These are phyloP conservation scores for Scophthalmus maximus DNA, from an alignment of 2,113 vertebrate genomes.

Conservation along the genomic window DNA sequence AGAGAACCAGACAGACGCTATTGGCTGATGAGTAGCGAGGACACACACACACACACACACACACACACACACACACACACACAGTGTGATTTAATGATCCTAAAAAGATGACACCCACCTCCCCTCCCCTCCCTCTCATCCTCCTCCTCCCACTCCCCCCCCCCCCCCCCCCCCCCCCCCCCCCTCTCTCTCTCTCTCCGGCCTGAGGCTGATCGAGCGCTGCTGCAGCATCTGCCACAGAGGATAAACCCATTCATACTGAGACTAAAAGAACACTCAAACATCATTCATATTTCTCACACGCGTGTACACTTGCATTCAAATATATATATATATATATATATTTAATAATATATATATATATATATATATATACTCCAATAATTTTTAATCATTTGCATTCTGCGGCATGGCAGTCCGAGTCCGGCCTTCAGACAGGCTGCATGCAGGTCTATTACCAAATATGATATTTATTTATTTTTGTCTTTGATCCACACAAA, in stretches of 20 bases:
- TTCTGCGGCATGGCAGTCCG: constrained; percentile 56
- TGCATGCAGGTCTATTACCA: constrained; percentile 21
- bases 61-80: too few species aligned
- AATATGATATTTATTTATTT: not conserved
- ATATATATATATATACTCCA: too few species aligned
- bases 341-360: too few species aligned
- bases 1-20: constrained; percentile 6
- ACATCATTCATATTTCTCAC: too few species aligned
- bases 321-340: too few species aligned
- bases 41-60: too few species aligned
- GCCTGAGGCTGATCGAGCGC: constrained; percentile 54
- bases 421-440: constrained; percentile 60
- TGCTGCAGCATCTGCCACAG: constrained; percentile 72
- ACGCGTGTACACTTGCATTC: too few species aligned
- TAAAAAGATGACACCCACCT: constrained; percentile 34
- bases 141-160: not conserved
- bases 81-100: constrained; percentile 49
- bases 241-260: too few species aligned
- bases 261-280: too few species aligned
- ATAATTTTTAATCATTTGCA: too few species aligned
- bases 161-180: not conserved
- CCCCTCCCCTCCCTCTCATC: not conserved
- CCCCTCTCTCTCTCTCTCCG: not conserved
- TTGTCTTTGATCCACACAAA: too few species aligned
- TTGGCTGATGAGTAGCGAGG: not conserved